These are phyloP conservation scores for Diadumene lineata DNA, from an alignment of 92 coral and sea anemone genomes.

Conservation along the genomic window DNA sequence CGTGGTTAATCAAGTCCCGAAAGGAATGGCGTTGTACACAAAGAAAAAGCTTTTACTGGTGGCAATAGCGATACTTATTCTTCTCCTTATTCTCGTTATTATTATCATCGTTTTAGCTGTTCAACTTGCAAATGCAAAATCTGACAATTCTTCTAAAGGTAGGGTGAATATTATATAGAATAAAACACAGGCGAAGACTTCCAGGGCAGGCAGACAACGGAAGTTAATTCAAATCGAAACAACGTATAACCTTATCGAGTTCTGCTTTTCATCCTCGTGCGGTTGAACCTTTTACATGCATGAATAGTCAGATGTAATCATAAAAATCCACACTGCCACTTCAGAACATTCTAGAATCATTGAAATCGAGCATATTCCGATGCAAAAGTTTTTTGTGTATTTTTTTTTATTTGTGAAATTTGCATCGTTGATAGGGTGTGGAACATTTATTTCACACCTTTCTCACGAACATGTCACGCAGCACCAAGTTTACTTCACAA, in stretches of 20 bases:
- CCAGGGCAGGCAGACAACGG: no score
- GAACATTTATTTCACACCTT: background rate
- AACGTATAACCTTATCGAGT: no score
- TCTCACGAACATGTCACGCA: background rate
- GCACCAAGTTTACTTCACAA: background rate
- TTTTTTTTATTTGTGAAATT: no score
- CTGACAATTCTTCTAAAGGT: background rate
- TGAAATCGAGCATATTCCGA: no score
- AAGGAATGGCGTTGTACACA: slow-evolving; percentile 11
- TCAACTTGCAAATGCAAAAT: background rate
- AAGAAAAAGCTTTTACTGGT: background rate
- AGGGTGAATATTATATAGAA: no score
- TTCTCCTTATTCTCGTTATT: background rate
- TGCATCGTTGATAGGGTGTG: background rate
- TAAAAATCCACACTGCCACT: no score
- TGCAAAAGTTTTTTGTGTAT: no score
- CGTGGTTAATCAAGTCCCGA: slow-evolving; percentile 8
- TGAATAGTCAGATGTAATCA: no score
- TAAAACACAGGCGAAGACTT: background rate
- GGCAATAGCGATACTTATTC: background rate
- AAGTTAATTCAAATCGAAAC: no score
- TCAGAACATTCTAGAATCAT: no score
- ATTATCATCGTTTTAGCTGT: slow-evolving; percentile 6
- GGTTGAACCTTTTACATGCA: no score
- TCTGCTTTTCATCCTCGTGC: no score